Conservation (phyloP, 1,140 invertebrate genomes). For the Whitmania pigra region DNA sequence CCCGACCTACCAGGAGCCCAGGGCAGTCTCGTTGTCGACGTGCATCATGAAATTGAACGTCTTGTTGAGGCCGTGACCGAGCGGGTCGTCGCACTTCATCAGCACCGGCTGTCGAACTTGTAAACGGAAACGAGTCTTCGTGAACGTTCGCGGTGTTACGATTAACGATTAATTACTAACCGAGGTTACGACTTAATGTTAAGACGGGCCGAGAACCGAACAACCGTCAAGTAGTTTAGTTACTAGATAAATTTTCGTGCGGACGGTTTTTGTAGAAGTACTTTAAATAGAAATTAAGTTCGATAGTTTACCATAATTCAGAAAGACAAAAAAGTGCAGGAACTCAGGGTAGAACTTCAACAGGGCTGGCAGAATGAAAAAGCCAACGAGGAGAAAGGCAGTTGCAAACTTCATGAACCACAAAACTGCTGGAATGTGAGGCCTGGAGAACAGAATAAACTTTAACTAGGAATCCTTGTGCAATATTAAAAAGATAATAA, state of each 20-base stretch:
- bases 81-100: conserved; percentile 28
- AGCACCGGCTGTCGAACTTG: not conserved
- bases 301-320: conserved; percentile 29
- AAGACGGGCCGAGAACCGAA: too few species aligned
- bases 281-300: not conserved
- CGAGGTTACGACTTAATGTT: too few species aligned
- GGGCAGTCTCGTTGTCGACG: too few species aligned
- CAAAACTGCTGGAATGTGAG: conserved; percentile 15
- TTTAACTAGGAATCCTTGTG: too few species aligned
- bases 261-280: too few species aligned
- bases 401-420: conserved; percentile 12
- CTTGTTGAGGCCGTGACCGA: conserved; percentile 37
- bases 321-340: conserved; percentile 31
- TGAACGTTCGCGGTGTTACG: not conserved
- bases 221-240: too few species aligned
- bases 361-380: conserved; percentile 19
- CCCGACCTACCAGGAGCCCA: too few species aligned
- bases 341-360: conserved; percentile 30
- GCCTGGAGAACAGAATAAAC: not conserved
- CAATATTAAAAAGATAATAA: too few species aligned
- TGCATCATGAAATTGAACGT: conserved; percentile 36
- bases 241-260: too few species aligned
- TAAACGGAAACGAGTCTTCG: not conserved
- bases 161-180: not conserved
- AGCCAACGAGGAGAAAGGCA: conserved; percentile 15